Evolutionary conservation across 1,140 invertebrate genomes (phyloP).

Genomic region (Gryon sp.): DNA sequence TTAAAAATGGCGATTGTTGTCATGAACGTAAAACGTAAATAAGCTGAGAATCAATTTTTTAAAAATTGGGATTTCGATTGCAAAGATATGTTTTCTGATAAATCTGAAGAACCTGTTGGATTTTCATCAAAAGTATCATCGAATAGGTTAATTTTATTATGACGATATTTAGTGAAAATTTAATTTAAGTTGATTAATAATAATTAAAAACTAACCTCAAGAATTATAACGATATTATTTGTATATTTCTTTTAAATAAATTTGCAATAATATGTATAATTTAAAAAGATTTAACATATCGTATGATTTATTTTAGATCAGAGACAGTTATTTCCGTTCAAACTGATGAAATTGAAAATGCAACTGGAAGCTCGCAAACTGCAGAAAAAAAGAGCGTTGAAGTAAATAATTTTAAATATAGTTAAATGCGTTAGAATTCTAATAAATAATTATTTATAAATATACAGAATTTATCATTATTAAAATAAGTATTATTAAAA

Average conservation of each 20-base stretch:
- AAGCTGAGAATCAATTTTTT: constrained; percentile 7
- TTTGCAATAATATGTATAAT: too few relatives aligned
- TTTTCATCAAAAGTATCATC: constrained; percentile 68
- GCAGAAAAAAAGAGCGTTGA: constrained; percentile 68
- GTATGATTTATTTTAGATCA: constrained; percentile 49
- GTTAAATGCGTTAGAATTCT: too few relatives aligned
- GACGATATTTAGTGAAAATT: neutral
- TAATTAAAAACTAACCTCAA: too few relatives aligned
- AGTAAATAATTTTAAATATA: constrained; percentile 60
- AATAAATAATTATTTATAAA: too few relatives aligned
- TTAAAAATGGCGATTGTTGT: constrained; percentile 22
- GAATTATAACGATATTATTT: too few relatives aligned
- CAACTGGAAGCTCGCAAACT: constrained; percentile 65
- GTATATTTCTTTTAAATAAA: too few relatives aligned
- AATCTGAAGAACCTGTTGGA: constrained; percentile 66
- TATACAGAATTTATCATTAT: too few relatives aligned
- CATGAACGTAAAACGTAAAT: neutral
- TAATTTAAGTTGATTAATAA: too few relatives aligned
- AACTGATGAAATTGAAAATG: constrained; percentile 69
- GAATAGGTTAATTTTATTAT: constrained; percentile 64
- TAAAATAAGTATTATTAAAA: too few relatives aligned
- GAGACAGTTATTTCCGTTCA: constrained; percentile 66
- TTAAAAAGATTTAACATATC: neutral
- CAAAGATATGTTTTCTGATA: constrained; percentile 68
- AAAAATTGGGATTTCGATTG: neutral